These are phyloP conservation scores for Drosophila biarmipes DNA, from an alignment of 1,140 invertebrate species.

Conservation along the genomic window DNA sequence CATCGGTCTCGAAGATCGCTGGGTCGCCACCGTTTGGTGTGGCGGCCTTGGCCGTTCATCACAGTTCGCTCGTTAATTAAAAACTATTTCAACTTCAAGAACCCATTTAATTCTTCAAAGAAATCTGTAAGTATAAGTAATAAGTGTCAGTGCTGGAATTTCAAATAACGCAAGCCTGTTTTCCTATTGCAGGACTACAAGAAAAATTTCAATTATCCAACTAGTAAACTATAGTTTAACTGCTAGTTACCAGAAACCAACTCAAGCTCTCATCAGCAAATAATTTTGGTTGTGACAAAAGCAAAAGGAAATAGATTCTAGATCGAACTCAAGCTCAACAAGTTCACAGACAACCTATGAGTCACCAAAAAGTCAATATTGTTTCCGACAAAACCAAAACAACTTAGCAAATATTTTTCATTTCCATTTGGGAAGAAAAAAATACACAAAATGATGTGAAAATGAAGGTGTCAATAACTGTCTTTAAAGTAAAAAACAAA, in stretches of 20 bases:
- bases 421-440: neutral
- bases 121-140: conserved; percentile 19
- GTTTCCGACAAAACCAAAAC: neutral
- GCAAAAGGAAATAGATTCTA: neutral
- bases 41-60: conserved; percentile 43
- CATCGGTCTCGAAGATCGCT: conserved; percentile 14
- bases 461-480: neutral
- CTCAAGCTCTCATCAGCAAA: neutral
- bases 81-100: neutral
- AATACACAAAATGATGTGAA: neutral
- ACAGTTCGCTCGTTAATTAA: conserved; percentile 33
- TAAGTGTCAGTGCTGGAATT: neutral
- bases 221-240: neutral
- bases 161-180: neutral
- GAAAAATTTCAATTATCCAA: neutral
- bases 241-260: neutral
- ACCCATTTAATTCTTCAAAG: neutral
- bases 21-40: conserved; percentile 53
- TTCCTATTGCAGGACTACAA: conserved; percentile 9
- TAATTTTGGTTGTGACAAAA: neutral
- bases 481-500: no score
- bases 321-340: neutral
- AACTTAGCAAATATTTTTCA: neutral
- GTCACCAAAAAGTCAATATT: neutral
- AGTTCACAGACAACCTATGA: neutral